A percentile compares a stretch with the other conserved stretches of the same genome.
Evolutionary conservation across 2,113 vertebrate species (phyloP).

Genomic region (Syrmaticus mikado): DNA sequence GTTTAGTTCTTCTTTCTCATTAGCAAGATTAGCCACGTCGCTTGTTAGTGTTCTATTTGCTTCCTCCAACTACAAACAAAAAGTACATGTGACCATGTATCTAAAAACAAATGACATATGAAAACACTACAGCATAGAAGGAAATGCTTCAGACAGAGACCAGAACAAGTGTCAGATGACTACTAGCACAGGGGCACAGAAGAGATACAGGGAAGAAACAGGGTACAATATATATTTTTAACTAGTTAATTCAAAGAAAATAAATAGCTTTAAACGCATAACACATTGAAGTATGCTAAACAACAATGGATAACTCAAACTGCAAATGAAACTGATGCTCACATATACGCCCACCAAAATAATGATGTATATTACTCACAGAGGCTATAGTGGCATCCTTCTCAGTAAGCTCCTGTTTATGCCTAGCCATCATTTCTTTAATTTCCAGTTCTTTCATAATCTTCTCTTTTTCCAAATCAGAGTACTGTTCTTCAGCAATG

Average conservation of each 20-base stretch:
- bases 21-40: conserved; percentile 95
- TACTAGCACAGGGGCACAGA: neutral
- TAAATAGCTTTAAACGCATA: neutral
- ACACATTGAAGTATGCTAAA: neutral
- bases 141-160: neutral
- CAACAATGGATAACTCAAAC: neutral
- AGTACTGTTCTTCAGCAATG: conserved; percentile 98
- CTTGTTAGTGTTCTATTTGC: conserved; percentile 94
- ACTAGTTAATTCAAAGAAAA: neutral
- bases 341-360: neutral
- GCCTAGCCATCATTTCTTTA: conserved; percentile 99
- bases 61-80: conserved; percentile 88
- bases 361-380: conserved; percentile 76
- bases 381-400: conserved; percentile 94
- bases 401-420: conserved; percentile 93
- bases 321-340: neutral
- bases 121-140: neutral
- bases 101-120: neutral
- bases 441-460: conserved; percentile 99
- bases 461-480: conserved; percentile 98
- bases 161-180: neutral
- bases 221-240: rapidly evolving
- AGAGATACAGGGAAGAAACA: neutral
- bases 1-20: conserved; percentile 97
- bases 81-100: neutral